Evolutionary conservation across 2,797 vertebrate genomes (phyloP).

Genomic region (Xyrichtys novacula): DNA sequence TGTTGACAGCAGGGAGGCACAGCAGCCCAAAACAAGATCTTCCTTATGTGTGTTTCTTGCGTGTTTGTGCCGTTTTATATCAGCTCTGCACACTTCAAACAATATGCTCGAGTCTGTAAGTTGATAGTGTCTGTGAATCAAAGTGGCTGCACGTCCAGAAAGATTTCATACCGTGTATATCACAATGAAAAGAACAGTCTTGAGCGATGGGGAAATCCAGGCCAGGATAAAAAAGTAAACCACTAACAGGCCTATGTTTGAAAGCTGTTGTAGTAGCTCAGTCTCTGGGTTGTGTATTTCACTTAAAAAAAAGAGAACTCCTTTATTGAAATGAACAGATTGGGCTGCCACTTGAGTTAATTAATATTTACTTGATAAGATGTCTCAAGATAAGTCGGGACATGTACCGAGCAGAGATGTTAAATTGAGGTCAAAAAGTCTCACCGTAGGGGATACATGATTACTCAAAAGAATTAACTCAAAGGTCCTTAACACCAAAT

Average conservation of each 20-base stretch:
- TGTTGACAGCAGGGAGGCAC: conserved; percentile 41
- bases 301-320: neutral
- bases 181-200: neutral
- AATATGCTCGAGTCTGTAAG: neutral
- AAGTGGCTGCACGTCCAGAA: conserved; percentile 6
- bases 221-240: conserved; percentile 23
- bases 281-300: neutral
- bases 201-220: conserved; percentile 25
- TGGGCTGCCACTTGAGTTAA: neutral
- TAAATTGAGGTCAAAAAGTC: neutral
- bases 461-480: no score
- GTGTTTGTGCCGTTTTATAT: conserved; percentile 17
- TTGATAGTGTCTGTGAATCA: neutral
- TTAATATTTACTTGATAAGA: neutral
- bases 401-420: neutral
- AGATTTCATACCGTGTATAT: neutral
- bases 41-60: conserved; percentile 5
- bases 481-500: neutral
- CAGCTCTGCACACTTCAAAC: conserved; percentile 15
- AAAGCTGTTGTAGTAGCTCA: neutral
- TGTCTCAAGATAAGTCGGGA: neutral
- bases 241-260: conserved; percentile 19
- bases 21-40: conserved; percentile 13
- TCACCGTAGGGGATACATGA: neutral
- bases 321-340: neutral